phyloP scores from a whole-genome alignment of 2,888 invertebrate genomes.

The Agrochola lychnidis region DNA sequence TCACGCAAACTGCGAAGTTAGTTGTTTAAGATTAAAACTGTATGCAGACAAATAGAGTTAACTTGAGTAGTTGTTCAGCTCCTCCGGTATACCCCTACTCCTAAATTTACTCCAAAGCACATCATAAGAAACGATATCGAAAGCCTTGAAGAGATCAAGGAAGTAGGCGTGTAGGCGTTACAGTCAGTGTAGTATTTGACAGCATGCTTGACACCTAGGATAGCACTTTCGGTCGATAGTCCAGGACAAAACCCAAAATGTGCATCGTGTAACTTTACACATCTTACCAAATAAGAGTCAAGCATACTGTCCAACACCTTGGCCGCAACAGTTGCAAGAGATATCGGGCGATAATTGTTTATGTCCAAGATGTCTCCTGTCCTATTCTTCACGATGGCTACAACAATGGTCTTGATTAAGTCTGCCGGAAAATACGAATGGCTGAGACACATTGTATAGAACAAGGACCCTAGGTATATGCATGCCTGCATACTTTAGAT shows the following conservation, averaged over 20 bases:
- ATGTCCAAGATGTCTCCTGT: too few species aligned
- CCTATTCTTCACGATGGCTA: too few species aligned
- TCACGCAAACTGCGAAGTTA: too few species aligned
- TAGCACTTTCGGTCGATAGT: neutral
- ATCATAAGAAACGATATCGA: too few species aligned
- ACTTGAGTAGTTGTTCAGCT: too few species aligned
- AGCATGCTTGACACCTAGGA: neutral
- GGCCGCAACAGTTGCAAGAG: neutral
- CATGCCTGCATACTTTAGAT: neutral
- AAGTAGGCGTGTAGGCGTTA: too few species aligned
- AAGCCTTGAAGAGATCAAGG: too few species aligned
- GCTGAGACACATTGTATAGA: neutral
- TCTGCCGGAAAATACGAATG: neutral
- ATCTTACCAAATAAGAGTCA: neutral
- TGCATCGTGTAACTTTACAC: neutral
- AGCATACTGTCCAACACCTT: neutral
- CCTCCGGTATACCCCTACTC: too few species aligned
- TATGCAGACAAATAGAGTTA: neutral
- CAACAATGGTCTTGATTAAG: neutral
- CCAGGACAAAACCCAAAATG: slow-evolving; percentile 13
- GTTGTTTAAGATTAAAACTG: neutral
- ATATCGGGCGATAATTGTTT: too few species aligned
- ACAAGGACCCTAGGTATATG: neutral
- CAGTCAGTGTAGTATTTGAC: too few species aligned
- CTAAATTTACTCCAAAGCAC: too few species aligned